Evolutionary conservation across 2,113 vertebrate genomes (phyloP).

Genomic region (Acinonyx jubatus): DNA sequence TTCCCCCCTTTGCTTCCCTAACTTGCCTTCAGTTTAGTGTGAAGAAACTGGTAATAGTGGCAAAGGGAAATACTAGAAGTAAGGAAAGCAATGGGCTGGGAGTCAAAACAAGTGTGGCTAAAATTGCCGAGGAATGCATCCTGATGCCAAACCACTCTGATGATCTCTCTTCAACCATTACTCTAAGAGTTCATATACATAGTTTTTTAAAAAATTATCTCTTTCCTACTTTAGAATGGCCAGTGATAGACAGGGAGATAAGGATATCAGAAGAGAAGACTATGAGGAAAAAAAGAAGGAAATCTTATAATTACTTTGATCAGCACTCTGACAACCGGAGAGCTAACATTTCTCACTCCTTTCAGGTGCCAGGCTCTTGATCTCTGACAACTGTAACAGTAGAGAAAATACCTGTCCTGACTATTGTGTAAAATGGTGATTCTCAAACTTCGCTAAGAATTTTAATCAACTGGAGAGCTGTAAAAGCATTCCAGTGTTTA

Average conservation of each 20-base stretch:
- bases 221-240: not conserved
- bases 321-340: not conserved
- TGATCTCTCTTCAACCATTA: not conserved
- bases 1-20: not conserved
- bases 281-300: not conserved
- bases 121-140: not conserved
- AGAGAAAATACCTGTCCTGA: not conserved
- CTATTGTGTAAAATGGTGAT: not conserved
- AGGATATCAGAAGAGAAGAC: not conserved
- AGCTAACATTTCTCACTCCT: not conserved
- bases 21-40: not conserved
- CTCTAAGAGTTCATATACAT: not conserved
- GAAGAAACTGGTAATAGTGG: not conserved
- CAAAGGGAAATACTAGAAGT: not conserved
- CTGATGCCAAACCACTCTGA: not conserved
- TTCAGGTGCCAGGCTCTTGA: not conserved
- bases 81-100: not conserved
- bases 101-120: not conserved
- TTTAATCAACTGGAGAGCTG: not conserved
- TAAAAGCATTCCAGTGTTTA: not conserved
- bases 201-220: not conserved
- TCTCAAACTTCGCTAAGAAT: not conserved
- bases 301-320: not conserved
- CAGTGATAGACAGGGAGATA: not conserved
- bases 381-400: not conserved